Evolutionary conservation across 2,888 invertebrate genomes (phyloP).

Genomic region (Microdon myrmicae): DNA sequence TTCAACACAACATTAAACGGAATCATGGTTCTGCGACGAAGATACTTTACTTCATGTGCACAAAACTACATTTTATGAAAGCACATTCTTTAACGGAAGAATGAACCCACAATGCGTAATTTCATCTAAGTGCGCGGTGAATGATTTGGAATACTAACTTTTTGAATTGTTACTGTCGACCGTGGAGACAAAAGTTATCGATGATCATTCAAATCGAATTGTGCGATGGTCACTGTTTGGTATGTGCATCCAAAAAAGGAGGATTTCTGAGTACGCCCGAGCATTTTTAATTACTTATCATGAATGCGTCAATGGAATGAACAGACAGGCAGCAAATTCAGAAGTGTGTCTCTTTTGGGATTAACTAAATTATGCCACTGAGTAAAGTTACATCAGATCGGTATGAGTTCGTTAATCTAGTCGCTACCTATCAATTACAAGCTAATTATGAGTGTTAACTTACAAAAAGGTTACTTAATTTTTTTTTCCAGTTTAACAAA

Average conservation of each 20-base stretch:
- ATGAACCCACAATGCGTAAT: too few species aligned
- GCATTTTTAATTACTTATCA: conserved; percentile 40
- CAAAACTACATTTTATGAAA: too few species aligned
- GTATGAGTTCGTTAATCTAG: not conserved
- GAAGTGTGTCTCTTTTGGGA: conserved; percentile 25
- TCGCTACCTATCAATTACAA: too few species aligned
- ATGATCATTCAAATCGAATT: conserved; percentile 34
- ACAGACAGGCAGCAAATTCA: conserved; percentile 18
- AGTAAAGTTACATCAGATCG: conserved; percentile 40
- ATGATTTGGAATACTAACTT: conserved; percentile 42
- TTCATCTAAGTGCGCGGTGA: conserved; percentile 18
- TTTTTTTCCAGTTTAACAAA: conserved; percentile 24
- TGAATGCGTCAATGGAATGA: conserved; percentile 16
- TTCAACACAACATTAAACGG: conserved; percentile 57
- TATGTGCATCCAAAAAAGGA: conserved; percentile 46
- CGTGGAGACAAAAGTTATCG: conserved; percentile 40
- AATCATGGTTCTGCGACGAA: too few species aligned
- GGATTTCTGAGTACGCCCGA: conserved; percentile 32
- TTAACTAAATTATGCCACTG: conserved; percentile 28
- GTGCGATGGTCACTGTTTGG: conserved; percentile 26
- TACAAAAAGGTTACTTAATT: conserved; percentile 15
- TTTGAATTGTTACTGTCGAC: conserved; percentile 14
- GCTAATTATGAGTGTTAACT: too few species aligned
- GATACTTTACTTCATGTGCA: too few species aligned
- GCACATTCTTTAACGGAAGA: too few species aligned